These are phyloP conservation scores for Petrocephalus schoutedeni DNA, from an alignment of 2,797 vertebrate genomes.

Conservation along the genomic window DNA sequence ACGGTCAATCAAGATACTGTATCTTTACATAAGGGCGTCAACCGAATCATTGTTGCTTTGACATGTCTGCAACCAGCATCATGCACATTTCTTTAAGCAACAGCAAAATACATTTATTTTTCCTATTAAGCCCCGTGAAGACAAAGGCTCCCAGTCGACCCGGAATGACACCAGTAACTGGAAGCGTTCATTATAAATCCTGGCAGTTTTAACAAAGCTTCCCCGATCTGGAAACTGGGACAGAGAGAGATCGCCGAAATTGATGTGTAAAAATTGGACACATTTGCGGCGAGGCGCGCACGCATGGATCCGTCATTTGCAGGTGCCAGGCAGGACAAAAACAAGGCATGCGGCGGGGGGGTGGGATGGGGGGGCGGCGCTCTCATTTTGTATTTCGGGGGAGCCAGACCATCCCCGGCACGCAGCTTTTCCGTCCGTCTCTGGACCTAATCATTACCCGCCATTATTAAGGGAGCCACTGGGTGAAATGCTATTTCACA, in stretches of 20 bases:
- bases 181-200: not conserved
- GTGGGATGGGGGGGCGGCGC: not conserved
- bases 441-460: not conserved
- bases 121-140: not conserved
- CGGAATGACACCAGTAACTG: not conserved
- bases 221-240: not conserved
- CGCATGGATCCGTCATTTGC: not conserved
- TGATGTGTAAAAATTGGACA: not conserved
- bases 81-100: not conserved
- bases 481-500: not conserved
- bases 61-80: not conserved
- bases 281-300: not conserved
- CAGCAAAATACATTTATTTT: not conserved
- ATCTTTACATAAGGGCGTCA: not conserved
- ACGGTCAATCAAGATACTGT: not conserved
- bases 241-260: not conserved
- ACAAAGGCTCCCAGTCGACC: not conserved
- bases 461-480: not conserved
- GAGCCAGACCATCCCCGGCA: not conserved
- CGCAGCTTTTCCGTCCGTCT: not conserved
- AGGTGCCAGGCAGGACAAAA: slow-evolving; percentile 2
- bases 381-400: not conserved
- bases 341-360: not conserved
- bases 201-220: not conserved
- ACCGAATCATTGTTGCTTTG: not conserved